A percentile compares a stretch with the other conserved stretches of the same genome.
These are phyloP conservation scores for Silurus meridionalis DNA, from an alignment of 2,113 vertebrate species.

Conservation along the genomic window DNA sequence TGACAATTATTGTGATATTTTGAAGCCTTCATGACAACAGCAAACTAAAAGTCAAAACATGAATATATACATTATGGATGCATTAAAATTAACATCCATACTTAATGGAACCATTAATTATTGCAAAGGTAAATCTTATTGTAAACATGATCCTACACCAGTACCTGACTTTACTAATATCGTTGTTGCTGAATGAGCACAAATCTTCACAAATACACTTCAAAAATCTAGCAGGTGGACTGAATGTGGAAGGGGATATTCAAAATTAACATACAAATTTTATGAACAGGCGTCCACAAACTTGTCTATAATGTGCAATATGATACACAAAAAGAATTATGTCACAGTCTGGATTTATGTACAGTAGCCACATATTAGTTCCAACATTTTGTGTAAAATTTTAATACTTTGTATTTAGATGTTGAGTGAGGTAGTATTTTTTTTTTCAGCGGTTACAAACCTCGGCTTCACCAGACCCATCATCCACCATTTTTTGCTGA, in stretches of 20 bases:
- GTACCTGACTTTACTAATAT: too few relatives aligned
- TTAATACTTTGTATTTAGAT: neutral
- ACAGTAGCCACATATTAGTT: neutral
- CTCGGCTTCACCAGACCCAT: slow-evolving; percentile 78
- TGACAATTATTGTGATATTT: neutral
- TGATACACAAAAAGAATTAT: neutral
- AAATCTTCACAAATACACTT: too few relatives aligned
- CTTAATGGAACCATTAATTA: neutral
- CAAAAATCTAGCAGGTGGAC: too few relatives aligned
- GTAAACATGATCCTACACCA: neutral
- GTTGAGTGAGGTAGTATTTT: neutral
- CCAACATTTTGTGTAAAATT: neutral
- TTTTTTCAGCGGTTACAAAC: slow-evolving; percentile 52
- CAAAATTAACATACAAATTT: too few relatives aligned
- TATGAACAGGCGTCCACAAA: too few relatives aligned
- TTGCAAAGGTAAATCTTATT: neutral
- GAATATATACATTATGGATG: neutral
- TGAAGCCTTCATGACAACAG: neutral
- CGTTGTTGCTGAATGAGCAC: too few relatives aligned
- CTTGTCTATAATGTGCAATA: neutral
- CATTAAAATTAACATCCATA: neutral
- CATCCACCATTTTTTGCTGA: slow-evolving; percentile 86
- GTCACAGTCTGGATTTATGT: neutral
- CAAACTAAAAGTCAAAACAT: neutral
- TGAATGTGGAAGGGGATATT: too few relatives aligned